phyloP scores from a whole-genome alignment of 1,140 invertebrate species.

The Panulirus ornatus region DNA sequence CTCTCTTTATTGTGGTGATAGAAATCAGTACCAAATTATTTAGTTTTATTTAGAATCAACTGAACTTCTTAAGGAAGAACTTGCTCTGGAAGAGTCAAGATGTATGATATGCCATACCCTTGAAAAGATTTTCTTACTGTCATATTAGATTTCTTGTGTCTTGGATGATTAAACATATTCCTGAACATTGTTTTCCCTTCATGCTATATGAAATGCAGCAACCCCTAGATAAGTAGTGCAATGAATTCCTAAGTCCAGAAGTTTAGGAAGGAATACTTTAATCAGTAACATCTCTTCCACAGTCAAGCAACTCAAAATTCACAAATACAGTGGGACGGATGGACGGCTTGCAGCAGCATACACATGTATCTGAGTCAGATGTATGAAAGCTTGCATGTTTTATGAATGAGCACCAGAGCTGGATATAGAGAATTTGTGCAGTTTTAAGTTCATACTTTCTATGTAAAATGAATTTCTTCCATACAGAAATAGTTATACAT shows the following conservation, averaged over 20 bases:
- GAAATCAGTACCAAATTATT: too few species aligned
- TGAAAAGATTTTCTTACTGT: too few species aligned
- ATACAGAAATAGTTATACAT: neutral
- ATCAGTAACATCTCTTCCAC: constrained; percentile 56
- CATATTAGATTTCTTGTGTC: neutral
- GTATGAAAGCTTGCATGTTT: constrained; percentile 43
- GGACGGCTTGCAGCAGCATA: constrained; percentile 51
- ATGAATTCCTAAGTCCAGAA: constrained; percentile 8
- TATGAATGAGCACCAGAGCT: neutral
- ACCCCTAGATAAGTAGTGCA: constrained; percentile 3
- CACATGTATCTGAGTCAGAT: constrained; percentile 59
- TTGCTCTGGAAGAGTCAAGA: too few species aligned
- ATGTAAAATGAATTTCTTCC: neutral
- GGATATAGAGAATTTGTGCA: constrained; percentile 28
- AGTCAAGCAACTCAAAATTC: constrained; percentile 56
- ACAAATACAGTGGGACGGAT: constrained; percentile 44
- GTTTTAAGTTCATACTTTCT: neutral
- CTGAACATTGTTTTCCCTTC: neutral
- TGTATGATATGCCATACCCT: too few species aligned
- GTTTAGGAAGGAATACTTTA: constrained; percentile 44
- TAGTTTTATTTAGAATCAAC: too few species aligned
- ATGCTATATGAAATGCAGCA: neutral
- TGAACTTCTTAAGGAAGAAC: too few species aligned
- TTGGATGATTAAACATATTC: constrained; percentile 1
- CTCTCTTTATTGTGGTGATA: too few species aligned